phyloP scores from a whole-genome alignment of 2,797 vertebrate species.

The Girardinus metallicus region DNA sequence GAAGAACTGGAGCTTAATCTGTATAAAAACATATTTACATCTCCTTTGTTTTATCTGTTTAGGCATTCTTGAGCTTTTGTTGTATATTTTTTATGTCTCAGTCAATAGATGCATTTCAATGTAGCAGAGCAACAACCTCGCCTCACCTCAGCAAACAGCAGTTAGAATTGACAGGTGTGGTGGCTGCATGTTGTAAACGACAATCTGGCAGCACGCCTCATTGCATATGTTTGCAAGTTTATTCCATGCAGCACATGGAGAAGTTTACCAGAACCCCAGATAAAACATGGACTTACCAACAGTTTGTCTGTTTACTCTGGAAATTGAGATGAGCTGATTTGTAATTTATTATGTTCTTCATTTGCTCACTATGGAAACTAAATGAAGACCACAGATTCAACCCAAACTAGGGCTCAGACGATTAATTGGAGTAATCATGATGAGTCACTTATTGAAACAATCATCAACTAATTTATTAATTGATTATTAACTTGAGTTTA shows the following conservation, averaged over 20 bases:
- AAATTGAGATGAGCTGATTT: constrained; percentile 10
- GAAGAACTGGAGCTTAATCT: not conserved
- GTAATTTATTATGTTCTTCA: not conserved
- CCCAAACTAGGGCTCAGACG: too few relatives aligned
- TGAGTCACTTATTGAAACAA: too few relatives aligned
- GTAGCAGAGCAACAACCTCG: not conserved
- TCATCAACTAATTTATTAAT: too few relatives aligned
- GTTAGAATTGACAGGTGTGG: not conserved
- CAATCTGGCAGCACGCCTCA: not conserved
- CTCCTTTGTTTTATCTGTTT: not conserved
- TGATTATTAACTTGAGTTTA: too few relatives aligned
- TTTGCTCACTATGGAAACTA: constrained; percentile 10
- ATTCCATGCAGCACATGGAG: not conserved
- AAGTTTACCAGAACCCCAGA: constrained; percentile 7
- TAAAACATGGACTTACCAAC: not conserved
- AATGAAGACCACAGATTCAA: not conserved
- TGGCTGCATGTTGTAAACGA: not conserved
- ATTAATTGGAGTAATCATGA: too few relatives aligned
- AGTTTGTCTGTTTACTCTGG: not conserved
- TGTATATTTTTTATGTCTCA: not conserved
- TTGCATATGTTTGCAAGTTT: not conserved
- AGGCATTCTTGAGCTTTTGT: not conserved
- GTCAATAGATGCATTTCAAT: not conserved
- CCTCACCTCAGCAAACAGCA: not conserved
- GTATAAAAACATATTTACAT: not conserved